A percentile compares a stretch with the other conserved stretches of the same genome.
Conservation (phyloP, 2,797 vertebrate genomes). For the Oryzias sinensis region DNA sequence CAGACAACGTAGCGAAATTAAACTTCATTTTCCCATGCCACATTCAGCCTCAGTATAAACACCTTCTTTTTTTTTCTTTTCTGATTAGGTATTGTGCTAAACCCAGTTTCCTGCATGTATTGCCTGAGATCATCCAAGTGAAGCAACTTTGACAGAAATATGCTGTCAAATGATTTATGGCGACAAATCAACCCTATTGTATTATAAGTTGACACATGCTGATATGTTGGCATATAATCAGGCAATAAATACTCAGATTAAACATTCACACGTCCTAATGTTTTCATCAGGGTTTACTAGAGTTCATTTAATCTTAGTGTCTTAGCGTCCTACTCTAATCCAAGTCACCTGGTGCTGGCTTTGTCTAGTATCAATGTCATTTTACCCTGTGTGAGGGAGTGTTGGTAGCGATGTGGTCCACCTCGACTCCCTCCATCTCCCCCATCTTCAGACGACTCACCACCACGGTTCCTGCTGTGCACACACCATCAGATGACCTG, state of each 20-base stretch:
- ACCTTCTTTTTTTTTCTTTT: conserved; percentile 24
- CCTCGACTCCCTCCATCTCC: conserved; percentile 88
- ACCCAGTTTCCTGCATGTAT: conserved; percentile 32
- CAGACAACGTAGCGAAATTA: conserved; percentile 45
- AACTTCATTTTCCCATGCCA: conserved; percentile 47
- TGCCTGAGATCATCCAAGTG: conserved; percentile 47
- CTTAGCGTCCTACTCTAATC: conserved; percentile 69
- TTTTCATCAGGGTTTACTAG: conserved; percentile 60
- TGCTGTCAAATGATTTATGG: background rate
- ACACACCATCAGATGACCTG: conserved; percentile 93
- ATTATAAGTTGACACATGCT: conserved; percentile 7
- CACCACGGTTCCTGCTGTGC: conserved; percentile 87
- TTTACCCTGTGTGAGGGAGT: conserved; percentile 88
- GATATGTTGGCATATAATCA: conserved; percentile 12
- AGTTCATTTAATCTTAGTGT: conserved; percentile 72
- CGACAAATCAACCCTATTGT: conserved; percentile 10
- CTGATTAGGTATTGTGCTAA: conserved; percentile 33
- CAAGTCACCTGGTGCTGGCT: conserved; percentile 44
- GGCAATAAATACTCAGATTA: conserved; percentile 15
- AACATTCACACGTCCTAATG: conserved; percentile 35
- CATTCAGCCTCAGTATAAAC: conserved; percentile 21
- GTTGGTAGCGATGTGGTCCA: conserved; percentile 85
- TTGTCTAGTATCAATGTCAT: background rate
- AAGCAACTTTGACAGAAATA: conserved; percentile 21
- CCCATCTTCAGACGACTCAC: conserved; percentile 93